Conservation (phyloP, 2,113 vertebrate genomes). For the Hassar affinis region DNA sequence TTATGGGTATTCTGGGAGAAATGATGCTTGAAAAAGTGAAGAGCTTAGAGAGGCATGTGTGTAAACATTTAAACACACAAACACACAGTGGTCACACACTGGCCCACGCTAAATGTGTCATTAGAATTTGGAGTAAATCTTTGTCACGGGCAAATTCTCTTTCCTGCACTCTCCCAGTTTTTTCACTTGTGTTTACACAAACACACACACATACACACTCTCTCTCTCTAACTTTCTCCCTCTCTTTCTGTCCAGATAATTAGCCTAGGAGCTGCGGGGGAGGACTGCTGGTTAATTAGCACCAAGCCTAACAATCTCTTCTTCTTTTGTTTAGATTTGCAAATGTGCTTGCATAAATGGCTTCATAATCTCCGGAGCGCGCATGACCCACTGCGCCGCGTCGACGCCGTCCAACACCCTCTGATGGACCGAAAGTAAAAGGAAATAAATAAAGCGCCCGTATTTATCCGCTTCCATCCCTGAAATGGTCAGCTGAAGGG, state of each 20-base stretch:
- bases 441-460: conserved; percentile 2
- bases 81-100: background rate
- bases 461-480: conserved; percentile 23
- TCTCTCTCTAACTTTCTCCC: background rate
- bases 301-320: conserved; percentile 14
- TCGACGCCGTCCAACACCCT: background rate
- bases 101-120: conserved; percentile 16
- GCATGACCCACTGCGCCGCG: background rate
- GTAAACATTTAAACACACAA: background rate
- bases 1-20: background rate
- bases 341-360: conserved; percentile 39
- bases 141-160: conserved; percentile 15
- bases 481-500: conserved; percentile 57
- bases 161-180: background rate
- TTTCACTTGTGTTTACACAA: background rate
- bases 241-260: conserved; percentile 28
- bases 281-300: conserved; percentile 50
- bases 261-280: conserved; percentile 27
- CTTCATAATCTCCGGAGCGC: conserved; percentile 24
- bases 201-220: too few species aligned
- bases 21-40: background rate
- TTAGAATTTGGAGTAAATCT: background rate
- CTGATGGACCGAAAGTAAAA: background rate
- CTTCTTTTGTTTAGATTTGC: conserved; percentile 47
- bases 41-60: background rate